phyloP scores from a whole-genome alignment of 2,797 vertebrate species.

The Picus viridis region DNA sequence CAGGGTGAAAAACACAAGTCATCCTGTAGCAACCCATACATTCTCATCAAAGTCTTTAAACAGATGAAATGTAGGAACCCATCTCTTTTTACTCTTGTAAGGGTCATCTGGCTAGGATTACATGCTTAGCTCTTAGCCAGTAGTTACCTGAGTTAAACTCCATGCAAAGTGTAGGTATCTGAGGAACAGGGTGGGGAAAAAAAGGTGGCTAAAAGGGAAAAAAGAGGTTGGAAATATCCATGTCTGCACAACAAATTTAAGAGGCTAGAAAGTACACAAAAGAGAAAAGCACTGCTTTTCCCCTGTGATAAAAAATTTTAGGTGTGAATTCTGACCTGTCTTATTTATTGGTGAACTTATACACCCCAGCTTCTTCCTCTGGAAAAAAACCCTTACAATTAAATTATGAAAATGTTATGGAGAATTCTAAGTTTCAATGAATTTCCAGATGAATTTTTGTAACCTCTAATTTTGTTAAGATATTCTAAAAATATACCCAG shows the following conservation, averaged over 20 bases:
- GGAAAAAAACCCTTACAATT: background rate
- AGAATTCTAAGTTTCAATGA: background rate
- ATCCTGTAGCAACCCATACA: background rate
- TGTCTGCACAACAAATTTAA: background rate
- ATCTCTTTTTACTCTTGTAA: background rate
- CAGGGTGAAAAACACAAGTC: background rate
- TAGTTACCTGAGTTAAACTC: background rate
- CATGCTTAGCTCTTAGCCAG: background rate
- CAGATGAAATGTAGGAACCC: background rate
- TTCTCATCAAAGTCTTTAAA: background rate
- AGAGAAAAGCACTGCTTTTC: background rate
- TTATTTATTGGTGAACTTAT: background rate
- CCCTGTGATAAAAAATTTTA: background rate
- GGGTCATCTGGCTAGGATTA: conserved; percentile 11
- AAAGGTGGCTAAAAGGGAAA: background rate
- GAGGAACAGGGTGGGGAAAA: background rate
- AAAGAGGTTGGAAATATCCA: background rate
- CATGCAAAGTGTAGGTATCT: background rate
- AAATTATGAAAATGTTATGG: background rate
- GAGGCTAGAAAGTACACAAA: background rate
- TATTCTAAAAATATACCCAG: background rate
- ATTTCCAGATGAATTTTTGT: background rate
- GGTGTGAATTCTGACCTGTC: background rate
- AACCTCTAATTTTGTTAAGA: background rate
- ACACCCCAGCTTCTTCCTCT: fast-evolving